Conservation (phyloP, 2,888 invertebrate genomes). For the Tachystola acroxantha region DNA sequence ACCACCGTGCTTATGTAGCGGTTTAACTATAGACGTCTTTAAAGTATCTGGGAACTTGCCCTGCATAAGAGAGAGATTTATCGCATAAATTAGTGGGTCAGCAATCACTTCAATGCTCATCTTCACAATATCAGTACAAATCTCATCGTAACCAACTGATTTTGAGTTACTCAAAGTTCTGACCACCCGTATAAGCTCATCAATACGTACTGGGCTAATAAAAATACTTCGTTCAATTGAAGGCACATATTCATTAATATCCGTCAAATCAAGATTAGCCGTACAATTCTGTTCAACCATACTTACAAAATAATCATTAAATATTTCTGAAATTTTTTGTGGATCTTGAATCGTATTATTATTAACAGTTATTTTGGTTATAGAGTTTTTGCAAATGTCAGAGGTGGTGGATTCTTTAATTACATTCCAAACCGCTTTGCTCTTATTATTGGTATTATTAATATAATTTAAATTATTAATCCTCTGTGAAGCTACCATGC, state of each 20-base stretch:
- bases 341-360: not conserved
- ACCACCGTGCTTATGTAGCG: not conserved
- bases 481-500: not conserved
- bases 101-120: not conserved
- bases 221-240: not conserved
- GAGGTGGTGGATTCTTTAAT: not conserved
- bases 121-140: not conserved
- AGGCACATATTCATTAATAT: not conserved
- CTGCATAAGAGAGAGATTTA: not conserved
- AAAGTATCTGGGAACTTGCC: constrained; percentile 6
- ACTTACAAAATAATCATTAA: not conserved
- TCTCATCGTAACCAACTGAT: not conserved
- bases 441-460: not conserved
- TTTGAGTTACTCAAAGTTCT: not conserved
- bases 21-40: constrained; percentile 3
- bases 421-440: not conserved
- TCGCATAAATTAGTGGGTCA: not conserved
- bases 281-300: not conserved
- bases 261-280: not conserved
- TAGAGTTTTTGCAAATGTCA: not conserved
- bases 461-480: not conserved
- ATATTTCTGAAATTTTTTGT: not conserved
- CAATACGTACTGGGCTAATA: not conserved
- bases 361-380: not conserved
- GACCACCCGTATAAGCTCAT: not conserved